Percentiles rank a stretch among this genome's conserved stretches.
These are phyloP conservation scores for Trisateles emortualis DNA, from an alignment of 2,888 invertebrate genomes.

Conservation along the genomic window DNA sequence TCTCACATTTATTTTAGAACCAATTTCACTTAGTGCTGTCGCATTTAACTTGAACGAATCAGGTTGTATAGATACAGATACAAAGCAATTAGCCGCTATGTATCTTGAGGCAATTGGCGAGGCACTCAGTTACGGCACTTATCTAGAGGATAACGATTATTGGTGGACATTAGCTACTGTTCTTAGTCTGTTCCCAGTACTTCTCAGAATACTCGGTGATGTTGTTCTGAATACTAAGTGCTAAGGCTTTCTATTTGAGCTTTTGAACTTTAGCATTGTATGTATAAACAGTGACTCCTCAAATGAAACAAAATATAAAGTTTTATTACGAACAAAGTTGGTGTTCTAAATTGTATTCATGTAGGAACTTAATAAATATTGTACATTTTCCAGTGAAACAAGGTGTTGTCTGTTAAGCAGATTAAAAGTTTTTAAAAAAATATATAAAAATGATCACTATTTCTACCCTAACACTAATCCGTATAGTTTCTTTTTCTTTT, in stretches of 20 bases:
- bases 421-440: no score
- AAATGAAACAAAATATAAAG: conserved; percentile 39
- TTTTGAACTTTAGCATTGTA: conserved; percentile 40
- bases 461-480: no score
- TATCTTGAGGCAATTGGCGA: conserved; percentile 73
- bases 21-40: conserved; percentile 11
- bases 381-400: neutral
- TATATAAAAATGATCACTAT: no score
- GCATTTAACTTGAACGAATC: conserved; percentile 20
- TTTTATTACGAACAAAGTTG: conserved; percentile 29
- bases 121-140: conserved; percentile 70
- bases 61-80: conserved; percentile 27
- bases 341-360: conserved; percentile 20
- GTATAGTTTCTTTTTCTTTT: no score
- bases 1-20: conserved; percentile 8
- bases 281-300: conserved; percentile 29
- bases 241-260: conserved; percentile 44
- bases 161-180: conserved; percentile 73
- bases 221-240: conserved; percentile 64
- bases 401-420: neutral
- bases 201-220: conserved; percentile 54
- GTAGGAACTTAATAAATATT: neutral
- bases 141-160: conserved; percentile 79
- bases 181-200: conserved; percentile 60
- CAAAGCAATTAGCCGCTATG: conserved; percentile 63